Evolutionary conservation across 2,888 invertebrate species (phyloP).

Genomic region (Opisthograptis luteolata): DNA sequence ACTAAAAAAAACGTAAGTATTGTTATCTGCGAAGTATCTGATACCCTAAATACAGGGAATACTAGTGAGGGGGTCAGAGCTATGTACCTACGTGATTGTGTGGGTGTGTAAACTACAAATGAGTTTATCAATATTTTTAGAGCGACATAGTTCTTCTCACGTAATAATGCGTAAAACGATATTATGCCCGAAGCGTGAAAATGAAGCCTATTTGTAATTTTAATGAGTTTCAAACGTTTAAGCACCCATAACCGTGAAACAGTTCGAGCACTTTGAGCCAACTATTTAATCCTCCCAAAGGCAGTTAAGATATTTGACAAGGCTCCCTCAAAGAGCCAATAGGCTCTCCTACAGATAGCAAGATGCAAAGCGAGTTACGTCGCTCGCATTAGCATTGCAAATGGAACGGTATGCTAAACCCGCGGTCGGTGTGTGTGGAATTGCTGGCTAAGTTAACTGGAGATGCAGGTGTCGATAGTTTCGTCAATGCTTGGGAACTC

Average conservation of each 20-base stretch:
- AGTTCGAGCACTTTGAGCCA: neutral
- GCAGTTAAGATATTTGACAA: slow-evolving; percentile 21
- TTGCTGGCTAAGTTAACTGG: slow-evolving; percentile 1
- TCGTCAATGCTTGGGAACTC: neutral
- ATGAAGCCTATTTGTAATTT: too few species aligned
- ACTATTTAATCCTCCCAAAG: slow-evolving; percentile 5
- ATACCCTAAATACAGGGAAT: too few species aligned
- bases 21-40: too few species aligned
- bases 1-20: too few species aligned
- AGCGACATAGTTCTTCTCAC: too few species aligned
- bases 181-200: too few species aligned
- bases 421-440: slow-evolving; percentile 18
- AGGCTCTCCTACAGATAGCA: slow-evolving; percentile 24
- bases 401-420: slow-evolving; percentile 31
- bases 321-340: slow-evolving; percentile 18
- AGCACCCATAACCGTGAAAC: neutral
- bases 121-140: too few species aligned
- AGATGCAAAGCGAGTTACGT: slow-evolving; percentile 32
- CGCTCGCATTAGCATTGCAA: slow-evolving; percentile 37
- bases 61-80: too few species aligned
- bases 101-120: too few species aligned
- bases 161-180: too few species aligned
- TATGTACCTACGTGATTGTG: too few species aligned
- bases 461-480: neutral
- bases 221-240: too few species aligned